Base-by-base conservation (phyloP, 2,888 invertebrate species). In the Cheilosia urbana region DNA sequence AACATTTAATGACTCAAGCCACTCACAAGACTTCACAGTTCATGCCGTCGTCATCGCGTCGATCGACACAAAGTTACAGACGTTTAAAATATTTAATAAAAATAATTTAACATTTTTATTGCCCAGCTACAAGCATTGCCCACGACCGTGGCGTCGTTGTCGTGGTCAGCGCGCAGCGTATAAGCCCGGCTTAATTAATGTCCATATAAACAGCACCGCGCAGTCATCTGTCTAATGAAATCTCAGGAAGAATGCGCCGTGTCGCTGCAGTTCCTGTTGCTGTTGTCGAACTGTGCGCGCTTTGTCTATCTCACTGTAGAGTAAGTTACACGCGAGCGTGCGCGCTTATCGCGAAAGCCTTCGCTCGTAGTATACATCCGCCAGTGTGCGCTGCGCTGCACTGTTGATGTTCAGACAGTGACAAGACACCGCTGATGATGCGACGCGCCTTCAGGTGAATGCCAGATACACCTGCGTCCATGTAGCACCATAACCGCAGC, bases 141-240 rank as follows among this genome's bases (percentile, higher is more conserved):
- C 58, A 71, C 62, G 69, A 30, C 69, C 69, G 30, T 65, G 73
- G 73, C 77, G 60, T 40, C 53, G 53, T 24, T 19, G 62, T 72
- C 71, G 37, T 42, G 45, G 65, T 58, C 79, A 65, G 63, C 71
- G 85, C 76, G 57, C 57, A 63, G 75, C 71, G 85, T 80, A 63
- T 81, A 63, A 76, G 81, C 76, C 81, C 60, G 62, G 62, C 76
- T 85, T 85, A 85, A 85, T 85, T 85, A 85, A 76, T 85, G 71
- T 76, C 69, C 78, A 49, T 65, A 72, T 73, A 83, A 78, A 73
- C 55, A 63, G 9, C 83, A 68, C 78, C 60, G 81, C 71, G 49
- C 55, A 76, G 58, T 81, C 81, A 85, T 76, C 81, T 85, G 75
- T 75, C 81, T 85, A 80, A 85, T 85, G 81, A 85, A 85, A 85